These are phyloP conservation scores for Cheilosia grossa DNA, from an alignment of 2,888 invertebrate species.

Conservation along the genomic window DNA sequence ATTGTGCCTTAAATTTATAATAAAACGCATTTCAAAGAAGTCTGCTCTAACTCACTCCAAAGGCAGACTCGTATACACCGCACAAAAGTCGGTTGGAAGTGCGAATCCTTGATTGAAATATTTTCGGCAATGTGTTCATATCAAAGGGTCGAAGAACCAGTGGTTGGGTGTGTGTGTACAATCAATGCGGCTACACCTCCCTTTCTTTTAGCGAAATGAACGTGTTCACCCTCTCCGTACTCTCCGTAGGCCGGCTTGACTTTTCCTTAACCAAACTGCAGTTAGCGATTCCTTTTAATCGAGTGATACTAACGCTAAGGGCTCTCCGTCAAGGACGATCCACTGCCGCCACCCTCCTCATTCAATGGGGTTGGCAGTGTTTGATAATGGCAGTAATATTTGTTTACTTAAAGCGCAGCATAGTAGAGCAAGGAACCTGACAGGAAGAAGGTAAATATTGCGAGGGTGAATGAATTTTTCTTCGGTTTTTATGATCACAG, in stretches of 20 bases:
- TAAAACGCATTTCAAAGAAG: slow-evolving; percentile 25
- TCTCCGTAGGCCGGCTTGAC: slow-evolving; percentile 42
- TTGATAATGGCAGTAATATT: slow-evolving; percentile 57
- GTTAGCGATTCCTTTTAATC: slow-evolving; percentile 72
- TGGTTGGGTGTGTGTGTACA: slow-evolving; percentile 22
- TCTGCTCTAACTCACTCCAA: slow-evolving; percentile 3
- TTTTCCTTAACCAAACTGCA: slow-evolving; percentile 69
- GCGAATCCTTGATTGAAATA: slow-evolving; percentile 65
- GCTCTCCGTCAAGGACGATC: slow-evolving; percentile 70
- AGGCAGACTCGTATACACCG: background rate
- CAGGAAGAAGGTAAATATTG: slow-evolving; percentile 74
- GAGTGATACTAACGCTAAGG: slow-evolving; percentile 63
- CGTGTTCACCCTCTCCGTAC: slow-evolving; percentile 31
- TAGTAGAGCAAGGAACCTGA: slow-evolving; percentile 26
- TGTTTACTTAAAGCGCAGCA: slow-evolving; percentile 71
- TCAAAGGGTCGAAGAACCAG: slow-evolving; percentile 22
- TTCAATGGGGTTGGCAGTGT: slow-evolving; percentile 13
- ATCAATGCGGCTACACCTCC: slow-evolving; percentile 57
- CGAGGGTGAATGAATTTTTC: slow-evolving; percentile 71
- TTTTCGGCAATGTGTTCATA: slow-evolving; percentile 62
- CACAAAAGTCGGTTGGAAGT: slow-evolving; percentile 59
- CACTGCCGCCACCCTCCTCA: slow-evolving; percentile 26
- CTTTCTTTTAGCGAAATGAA: slow-evolving; percentile 57
- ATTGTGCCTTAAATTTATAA: background rate
- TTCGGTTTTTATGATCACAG: slow-evolving; percentile 60